phyloP scores from a whole-genome alignment of 2,113 vertebrate genomes.

The Tylochromis polylepis region DNA sequence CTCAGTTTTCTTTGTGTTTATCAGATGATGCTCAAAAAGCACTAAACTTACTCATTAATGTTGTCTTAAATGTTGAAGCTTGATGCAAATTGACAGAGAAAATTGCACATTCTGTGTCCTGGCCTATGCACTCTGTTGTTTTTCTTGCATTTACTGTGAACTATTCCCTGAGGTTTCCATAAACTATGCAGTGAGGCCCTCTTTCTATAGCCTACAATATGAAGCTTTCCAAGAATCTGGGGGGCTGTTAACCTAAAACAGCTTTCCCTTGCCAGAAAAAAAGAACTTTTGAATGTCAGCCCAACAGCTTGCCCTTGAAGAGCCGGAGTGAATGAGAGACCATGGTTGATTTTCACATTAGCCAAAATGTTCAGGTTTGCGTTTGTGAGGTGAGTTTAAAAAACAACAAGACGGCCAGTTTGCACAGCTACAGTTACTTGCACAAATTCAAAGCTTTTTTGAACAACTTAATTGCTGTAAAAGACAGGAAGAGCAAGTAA shows the following conservation, averaged over 20 bases:
- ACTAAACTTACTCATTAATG: not conserved
- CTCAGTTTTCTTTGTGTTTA: not conserved
- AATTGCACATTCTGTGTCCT: not conserved
- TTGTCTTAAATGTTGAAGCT: not conserved
- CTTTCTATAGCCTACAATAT: conserved; percentile 45
- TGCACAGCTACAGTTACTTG: not conserved
- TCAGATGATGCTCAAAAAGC: not conserved
- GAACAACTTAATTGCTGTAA: not conserved
- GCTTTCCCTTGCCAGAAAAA: conserved; percentile 39
- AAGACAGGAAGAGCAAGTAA: conserved; percentile 3
- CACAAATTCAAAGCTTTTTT: not conserved
- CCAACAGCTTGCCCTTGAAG: conserved; percentile 21
- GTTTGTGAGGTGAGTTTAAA: not conserved
- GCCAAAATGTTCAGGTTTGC: conserved; percentile 16
- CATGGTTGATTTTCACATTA: conserved; percentile 28
- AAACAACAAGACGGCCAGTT: not conserved
- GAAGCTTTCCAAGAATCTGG: conserved; percentile 23
- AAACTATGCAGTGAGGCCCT: conserved; percentile 44
- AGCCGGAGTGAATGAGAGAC: conserved; percentile 1
- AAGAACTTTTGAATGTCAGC: conserved; percentile 36
- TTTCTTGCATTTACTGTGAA: conserved; percentile 5
- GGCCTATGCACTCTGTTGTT: not conserved
- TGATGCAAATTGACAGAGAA: not conserved
- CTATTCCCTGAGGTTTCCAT: conserved; percentile 14
- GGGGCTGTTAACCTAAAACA: conserved; percentile 50